Base-by-base conservation (phyloP, 2,113 vertebrate species). In the Cettia cetti region DNA sequence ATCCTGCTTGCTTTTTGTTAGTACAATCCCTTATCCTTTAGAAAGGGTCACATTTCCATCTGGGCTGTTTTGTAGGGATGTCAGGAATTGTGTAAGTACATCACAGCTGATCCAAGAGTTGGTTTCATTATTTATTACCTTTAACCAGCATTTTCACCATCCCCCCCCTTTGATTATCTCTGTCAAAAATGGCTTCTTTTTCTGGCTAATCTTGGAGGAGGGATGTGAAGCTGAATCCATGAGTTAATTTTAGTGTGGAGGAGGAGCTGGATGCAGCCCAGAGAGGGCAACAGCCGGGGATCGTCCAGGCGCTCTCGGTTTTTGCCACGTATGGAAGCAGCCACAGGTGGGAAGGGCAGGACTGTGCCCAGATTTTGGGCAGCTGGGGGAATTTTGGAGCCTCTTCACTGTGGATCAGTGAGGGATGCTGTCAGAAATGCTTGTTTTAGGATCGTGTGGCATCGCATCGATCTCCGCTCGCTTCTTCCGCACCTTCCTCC, bases 381-480 rank as follows among this genome's bases (percentile, higher is more conserved):
- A 47, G 23, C 69, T 54, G 65, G 33, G 40, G 14, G 26, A 31
- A 6, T n/a, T 74, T 30, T 15, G 57, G 45, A 24, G 13, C 3
- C 59, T 28, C 18, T 60, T 47, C 2, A 0, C 22, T 1, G 2
- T 7, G 5, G 47, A 9, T 42, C 1, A 5, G 7, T 1, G 14
- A 61, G 47, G 42, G 56, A 11, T 28, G 23, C n/a, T 50, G 39
- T 47, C 78, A 64, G 47, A 26, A n/a, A 23, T 1, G 11, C 22
- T 44, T 4, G 7, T 31, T 24, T 71, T 5, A 14, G 60, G 69
- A 7, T 21, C 0, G 0, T 1, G 27, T 6, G 22, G 19, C 54
- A 18, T 54, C 0, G 0, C 16, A 3, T 0, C 0, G 5, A 18
- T 47, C 63, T 33, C 77, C 7, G 16, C 71, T 56, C 0, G 0